These are phyloP conservation scores for Dynastes maya DNA, from an alignment of 2,888 invertebrate species.

Conservation along the genomic window DNA sequence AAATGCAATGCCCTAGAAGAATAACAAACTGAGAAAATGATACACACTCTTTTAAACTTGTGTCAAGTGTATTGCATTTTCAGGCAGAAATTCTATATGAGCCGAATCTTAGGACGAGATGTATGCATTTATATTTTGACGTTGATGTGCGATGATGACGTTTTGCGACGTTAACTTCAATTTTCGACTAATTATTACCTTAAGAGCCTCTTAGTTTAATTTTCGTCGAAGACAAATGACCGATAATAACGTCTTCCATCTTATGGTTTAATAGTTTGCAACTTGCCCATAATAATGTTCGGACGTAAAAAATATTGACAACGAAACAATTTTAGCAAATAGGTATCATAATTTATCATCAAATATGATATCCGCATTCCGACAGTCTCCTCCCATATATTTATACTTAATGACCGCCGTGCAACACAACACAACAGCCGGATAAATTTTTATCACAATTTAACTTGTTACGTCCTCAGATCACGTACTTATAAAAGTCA, in stretches of 20 bases:
- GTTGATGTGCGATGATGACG: too few relatives aligned
- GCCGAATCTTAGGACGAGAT: too few relatives aligned
- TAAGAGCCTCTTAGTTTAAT: neutral
- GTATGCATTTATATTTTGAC: too few relatives aligned
- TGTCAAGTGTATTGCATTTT: too few relatives aligned
- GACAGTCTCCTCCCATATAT: slow-evolving; percentile 26
- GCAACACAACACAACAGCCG: slow-evolving; percentile 46
- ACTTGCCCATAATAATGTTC: neutral
- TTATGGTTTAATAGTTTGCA: slow-evolving; percentile 22
- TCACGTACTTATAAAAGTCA: slow-evolving; percentile 48
- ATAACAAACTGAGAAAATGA: too few relatives aligned
- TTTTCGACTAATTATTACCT: too few relatives aligned
- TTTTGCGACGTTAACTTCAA: too few relatives aligned
- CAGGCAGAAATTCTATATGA: too few relatives aligned
- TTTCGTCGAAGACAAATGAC: slow-evolving; percentile 14
- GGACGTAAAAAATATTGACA: slow-evolving; percentile 12
- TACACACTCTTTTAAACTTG: too few relatives aligned
- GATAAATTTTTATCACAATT: slow-evolving; percentile 47
- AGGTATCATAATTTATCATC: slow-evolving; percentile 37
- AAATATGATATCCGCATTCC: slow-evolving; percentile 45
- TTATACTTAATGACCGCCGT: slow-evolving; percentile 41
- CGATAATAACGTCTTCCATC: slow-evolving; percentile 8
- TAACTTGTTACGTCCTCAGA: slow-evolving; percentile 45
- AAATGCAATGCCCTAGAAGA: too few relatives aligned
- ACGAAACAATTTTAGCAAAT: slow-evolving; percentile 27